Evolutionary conservation across 2,888 invertebrate genomes (phyloP).

Genomic region (Rhagium mordax): DNA sequence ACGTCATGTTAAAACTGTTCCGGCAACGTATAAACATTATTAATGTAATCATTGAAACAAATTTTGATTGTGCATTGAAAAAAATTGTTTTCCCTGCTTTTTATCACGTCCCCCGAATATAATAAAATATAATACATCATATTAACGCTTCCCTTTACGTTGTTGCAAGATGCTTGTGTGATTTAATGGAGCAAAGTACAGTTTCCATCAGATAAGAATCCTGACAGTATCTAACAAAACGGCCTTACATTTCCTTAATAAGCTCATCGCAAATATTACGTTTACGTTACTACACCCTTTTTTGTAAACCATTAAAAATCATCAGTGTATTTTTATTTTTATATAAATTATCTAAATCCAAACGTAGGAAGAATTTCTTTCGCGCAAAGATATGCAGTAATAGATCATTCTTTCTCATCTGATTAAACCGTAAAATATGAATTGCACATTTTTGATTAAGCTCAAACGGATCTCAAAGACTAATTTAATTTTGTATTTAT

Average conservation of each 20-base stretch:
- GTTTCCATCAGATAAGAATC: background rate
- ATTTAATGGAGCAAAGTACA: background rate
- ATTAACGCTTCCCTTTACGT: background rate
- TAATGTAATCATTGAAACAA: too few relatives aligned
- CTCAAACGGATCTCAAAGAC: background rate
- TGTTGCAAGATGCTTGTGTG: background rate
- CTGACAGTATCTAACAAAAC: background rate
- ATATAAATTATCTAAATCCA: background rate
- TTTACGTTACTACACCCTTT: background rate
- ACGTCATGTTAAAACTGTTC: too few relatives aligned
- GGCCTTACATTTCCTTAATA: background rate
- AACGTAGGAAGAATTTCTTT: background rate
- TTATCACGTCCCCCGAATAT: too few relatives aligned
- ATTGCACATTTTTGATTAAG: too few relatives aligned
- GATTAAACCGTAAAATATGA: too few relatives aligned
- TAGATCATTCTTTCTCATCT: background rate
- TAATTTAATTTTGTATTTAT: background rate
- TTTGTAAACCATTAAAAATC: background rate
- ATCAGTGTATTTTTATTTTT: background rate
- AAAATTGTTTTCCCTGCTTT: too few relatives aligned
- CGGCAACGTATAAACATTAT: too few relatives aligned
- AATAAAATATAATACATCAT: background rate
- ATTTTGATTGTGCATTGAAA: too few relatives aligned
- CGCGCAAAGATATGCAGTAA: background rate
- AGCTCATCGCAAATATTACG: background rate